Conservation (phyloP, 2,113 vertebrate species). For the Ardeotis arabs region DNA sequence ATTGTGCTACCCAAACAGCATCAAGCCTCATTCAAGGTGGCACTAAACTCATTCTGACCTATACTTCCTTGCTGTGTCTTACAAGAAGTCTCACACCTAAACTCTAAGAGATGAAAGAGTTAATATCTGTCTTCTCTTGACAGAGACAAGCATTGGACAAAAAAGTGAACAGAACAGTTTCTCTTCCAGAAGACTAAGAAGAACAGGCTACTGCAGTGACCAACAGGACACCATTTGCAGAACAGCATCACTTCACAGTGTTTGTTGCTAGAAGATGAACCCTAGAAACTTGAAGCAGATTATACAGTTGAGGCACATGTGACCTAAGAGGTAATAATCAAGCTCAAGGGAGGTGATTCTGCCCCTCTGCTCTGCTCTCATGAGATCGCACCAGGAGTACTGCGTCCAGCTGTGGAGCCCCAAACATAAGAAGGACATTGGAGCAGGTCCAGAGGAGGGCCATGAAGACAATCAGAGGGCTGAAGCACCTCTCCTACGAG, state of each 20-base stretch:
- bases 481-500: too few species aligned
- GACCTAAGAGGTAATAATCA: not conserved
- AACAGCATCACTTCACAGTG: not conserved
- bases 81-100: not conserved
- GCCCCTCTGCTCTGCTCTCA: too few species aligned
- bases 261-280: not conserved
- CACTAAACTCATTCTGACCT: not conserved
- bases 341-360: not conserved
- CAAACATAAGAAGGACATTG: too few species aligned
- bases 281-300: not conserved
- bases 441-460: too few species aligned
- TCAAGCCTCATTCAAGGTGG: not conserved
- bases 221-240: not conserved
- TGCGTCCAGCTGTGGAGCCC: too few species aligned
- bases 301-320: not conserved
- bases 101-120: not conserved
- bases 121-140: not conserved
- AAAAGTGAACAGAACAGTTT: not conserved
- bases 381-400: too few species aligned
- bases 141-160: not conserved
- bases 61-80: not conserved
- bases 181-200: not conserved
- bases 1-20: not conserved
- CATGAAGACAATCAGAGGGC: too few species aligned
- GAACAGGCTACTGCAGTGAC: not conserved